Conservation (phyloP, 1,140 invertebrate genomes). For the Pogonomyrmex californicus region DNA sequence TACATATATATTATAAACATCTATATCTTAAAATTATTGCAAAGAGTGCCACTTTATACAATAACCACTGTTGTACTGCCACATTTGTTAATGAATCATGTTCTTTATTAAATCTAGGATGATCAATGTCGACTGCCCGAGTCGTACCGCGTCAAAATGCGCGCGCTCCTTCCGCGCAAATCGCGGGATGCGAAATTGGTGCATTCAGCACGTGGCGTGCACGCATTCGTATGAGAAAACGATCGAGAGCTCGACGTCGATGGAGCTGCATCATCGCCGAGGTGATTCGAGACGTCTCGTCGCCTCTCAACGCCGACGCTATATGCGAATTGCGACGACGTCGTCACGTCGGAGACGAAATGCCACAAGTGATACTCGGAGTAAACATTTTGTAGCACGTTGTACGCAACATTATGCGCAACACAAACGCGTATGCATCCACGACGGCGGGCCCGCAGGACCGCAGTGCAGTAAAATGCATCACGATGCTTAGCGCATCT, state of each 20-base stretch:
- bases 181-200: constrained; percentile 25
- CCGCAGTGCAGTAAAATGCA: constrained; percentile 83
- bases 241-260: not conserved
- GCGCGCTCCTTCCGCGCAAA: not conserved
- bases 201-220: not conserved
- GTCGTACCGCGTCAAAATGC: constrained; percentile 24
- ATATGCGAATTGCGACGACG: constrained; percentile 21
- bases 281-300: not conserved
- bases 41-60: too few species aligned
- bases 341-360: constrained; percentile 51
- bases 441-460: constrained; percentile 29
- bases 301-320: not conserved
- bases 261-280: not conserved
- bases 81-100: too few species aligned
- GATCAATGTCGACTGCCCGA: too few species aligned
- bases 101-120: too few species aligned
- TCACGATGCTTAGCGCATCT: constrained; percentile 80
- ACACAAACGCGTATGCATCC: constrained; percentile 3
- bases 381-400: constrained; percentile 66
- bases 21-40: too few species aligned
- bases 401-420: constrained; percentile 53
- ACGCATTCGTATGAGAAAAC: not conserved
- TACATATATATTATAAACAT: too few species aligned
- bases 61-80: too few species aligned
- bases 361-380: constrained; percentile 57